A percentile compares a stretch with the other conserved stretches of the same genome.
These are phyloP conservation scores for Mobula hypostoma DNA, from an alignment of 2,113 vertebrate species.

Conservation along the genomic window DNA sequence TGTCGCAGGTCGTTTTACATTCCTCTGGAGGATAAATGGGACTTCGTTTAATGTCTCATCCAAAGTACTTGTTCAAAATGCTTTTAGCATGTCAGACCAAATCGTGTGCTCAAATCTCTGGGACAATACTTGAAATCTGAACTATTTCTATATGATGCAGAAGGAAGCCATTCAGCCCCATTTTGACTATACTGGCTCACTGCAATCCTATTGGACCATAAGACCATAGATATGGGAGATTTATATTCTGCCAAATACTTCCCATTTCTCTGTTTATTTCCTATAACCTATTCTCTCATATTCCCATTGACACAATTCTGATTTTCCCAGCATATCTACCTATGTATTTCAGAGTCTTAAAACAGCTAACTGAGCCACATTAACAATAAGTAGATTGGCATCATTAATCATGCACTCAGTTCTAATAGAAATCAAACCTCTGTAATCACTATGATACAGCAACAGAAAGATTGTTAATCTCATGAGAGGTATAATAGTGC, in stretches of 20 bases:
- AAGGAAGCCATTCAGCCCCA: too few relatives aligned
- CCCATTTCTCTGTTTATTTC: too few relatives aligned
- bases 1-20: neutral
- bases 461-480: neutral
- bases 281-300: too few relatives aligned
- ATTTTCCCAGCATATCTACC: too few relatives aligned
- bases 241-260: too few relatives aligned
- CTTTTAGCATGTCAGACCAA: neutral
- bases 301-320: too few relatives aligned
- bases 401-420: neutral
- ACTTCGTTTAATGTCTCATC: neutral
- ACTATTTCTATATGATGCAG: too few relatives aligned
- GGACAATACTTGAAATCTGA: neutral
- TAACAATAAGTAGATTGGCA: neutral
- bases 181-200: too few relatives aligned
- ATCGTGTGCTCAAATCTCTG: neutral
- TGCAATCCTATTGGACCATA: too few relatives aligned
- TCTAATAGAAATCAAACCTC: neutral
- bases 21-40: neutral
- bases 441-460: neutral
- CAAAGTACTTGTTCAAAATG: neutral
- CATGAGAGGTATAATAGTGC: neutral
- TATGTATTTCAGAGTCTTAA: too few relatives aligned
- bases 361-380: neutral
- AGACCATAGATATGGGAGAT: too few relatives aligned